phyloP scores from a whole-genome alignment of 2,113 vertebrate genomes.

The Progne subis region DNA sequence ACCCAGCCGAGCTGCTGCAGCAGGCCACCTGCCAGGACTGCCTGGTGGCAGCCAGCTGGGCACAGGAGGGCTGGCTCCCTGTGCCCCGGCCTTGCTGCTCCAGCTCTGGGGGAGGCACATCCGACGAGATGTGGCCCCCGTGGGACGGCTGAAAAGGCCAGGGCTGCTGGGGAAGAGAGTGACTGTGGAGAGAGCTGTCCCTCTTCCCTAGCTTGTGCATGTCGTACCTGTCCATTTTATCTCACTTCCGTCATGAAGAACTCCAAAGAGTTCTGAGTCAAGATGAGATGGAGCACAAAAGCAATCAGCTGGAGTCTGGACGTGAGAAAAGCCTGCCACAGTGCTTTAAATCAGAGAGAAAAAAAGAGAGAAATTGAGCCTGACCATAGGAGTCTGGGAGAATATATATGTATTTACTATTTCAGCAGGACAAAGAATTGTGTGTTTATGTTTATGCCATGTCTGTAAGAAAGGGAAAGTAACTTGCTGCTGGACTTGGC shows the following conservation, averaged over 20 bases:
- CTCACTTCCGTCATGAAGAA: neutral
- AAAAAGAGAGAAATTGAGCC: neutral
- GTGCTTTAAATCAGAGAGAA: neutral
- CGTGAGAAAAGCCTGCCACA: neutral
- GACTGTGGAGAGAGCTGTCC: neutral
- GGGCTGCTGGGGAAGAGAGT: neutral
- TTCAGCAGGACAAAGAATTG: neutral
- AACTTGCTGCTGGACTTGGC: neutral
- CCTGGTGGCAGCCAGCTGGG: neutral
- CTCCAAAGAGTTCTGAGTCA: neutral
- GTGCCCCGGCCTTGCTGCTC: accelerated
- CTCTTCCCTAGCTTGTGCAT: neutral
- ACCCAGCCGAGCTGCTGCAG: accelerated
- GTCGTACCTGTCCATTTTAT: neutral
- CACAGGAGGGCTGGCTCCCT: neutral
- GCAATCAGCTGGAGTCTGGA: neutral
- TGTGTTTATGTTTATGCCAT: neutral
- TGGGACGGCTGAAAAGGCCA: accelerated
- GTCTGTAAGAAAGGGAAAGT: accelerated
- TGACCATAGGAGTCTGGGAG: neutral
- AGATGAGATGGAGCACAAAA: neutral
- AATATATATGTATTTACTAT: neutral
- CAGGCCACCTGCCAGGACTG: neutral
- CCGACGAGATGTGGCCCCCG: accelerated
- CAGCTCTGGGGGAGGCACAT: neutral